Evolutionary conservation across 2,113 vertebrate species (phyloP).

Genomic region (Malaclemys terrapin): DNA sequence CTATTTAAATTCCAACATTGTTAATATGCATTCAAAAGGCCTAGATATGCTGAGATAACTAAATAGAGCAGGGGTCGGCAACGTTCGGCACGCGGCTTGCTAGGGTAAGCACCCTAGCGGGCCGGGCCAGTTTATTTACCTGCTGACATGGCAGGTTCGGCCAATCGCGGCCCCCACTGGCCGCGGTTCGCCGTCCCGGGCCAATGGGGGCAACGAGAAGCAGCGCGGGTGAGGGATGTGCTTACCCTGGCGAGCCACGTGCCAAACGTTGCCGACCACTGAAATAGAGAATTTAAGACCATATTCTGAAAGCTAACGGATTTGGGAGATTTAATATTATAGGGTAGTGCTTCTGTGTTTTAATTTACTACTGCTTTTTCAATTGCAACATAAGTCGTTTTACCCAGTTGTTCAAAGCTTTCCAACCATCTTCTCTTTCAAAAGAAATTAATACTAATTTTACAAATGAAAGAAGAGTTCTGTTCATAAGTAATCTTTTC

Average conservation of each 20-base stretch:
- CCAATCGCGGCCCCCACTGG: no score
- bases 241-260: no score
- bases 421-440: not conserved
- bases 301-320: not conserved
- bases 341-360: not conserved
- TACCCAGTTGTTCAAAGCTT: not conserved
- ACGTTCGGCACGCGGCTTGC: no score
- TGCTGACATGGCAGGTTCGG: no score
- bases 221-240: no score
- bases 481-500: not conserved
- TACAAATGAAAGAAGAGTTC: not conserved
- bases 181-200: no score
- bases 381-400: not conserved
- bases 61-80: not conserved
- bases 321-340: not conserved
- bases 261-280: no score
- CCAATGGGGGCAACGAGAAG: no score
- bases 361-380: not conserved
- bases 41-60: not conserved
- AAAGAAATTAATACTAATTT: slow-evolving; percentile 20
- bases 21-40: not conserved
- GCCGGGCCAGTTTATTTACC: no score
- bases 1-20: not conserved
- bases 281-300: not conserved
- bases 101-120: no score